Conservation (phyloP, 2,113 vertebrate species). For the Climacteris rufus region DNA sequence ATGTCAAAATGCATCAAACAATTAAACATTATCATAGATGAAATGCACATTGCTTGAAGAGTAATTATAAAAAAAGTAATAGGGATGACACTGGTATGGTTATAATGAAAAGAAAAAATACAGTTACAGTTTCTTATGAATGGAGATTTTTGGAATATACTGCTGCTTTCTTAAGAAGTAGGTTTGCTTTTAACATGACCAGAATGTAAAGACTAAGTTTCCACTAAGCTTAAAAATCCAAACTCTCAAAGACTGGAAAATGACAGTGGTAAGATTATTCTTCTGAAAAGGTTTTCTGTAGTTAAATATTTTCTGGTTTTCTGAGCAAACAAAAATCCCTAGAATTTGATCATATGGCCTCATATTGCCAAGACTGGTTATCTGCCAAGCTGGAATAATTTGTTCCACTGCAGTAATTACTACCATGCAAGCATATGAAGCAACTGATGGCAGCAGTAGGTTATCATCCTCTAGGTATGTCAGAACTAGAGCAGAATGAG, state of each 20-base stretch:
- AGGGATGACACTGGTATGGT: background rate
- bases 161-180: background rate
- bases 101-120: background rate
- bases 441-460: background rate
- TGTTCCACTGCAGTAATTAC: background rate
- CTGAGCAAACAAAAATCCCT: background rate
- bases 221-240: background rate
- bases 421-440: background rate
- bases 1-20: background rate
- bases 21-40: background rate
- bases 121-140: background rate
- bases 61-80: background rate
- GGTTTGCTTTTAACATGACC: background rate
- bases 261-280: background rate
- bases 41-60: background rate
- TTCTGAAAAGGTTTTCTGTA: background rate
- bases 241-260: background rate
- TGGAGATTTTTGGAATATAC: background rate
- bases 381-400: slow-evolving; percentile 1
- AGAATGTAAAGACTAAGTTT: background rate
- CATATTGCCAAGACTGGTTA: background rate
- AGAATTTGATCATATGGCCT: background rate
- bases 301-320: background rate
- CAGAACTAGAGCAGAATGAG: slow-evolving; percentile 16
- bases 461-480: background rate